Base-by-base conservation (phyloP, 2,113 vertebrate species). In the Bubalus kerabau region DNA sequence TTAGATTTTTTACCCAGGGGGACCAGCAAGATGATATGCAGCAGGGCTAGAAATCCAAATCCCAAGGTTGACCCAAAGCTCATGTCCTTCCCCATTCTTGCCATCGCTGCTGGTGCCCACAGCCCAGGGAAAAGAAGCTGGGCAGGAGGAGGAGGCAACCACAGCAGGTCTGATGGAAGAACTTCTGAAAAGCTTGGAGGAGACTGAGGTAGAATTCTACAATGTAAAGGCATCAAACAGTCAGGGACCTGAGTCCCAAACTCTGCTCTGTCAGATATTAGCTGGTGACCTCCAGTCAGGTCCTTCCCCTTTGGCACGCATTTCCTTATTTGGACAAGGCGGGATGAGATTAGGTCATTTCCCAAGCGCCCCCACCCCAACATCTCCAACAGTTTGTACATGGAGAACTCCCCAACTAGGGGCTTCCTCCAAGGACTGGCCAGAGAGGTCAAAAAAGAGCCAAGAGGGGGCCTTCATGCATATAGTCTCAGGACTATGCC, bases 341-440 rank as follows among this genome's bases (percentile, higher is more conserved):
- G 30, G 7, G 30, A 5, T 52, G 50, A 46, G 30, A 78, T 56
- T 36, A 48, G 17, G 12, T 54, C 46, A 17, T 36, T 83, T 36
- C n/a, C 67, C 57, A 81, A 32, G 26, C 2, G 0, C 3, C 36
- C 40, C 71, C 3, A 76, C 12, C 19, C 30, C 9, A 3, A 1
- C 36, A 13, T 46, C 52, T 76, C 7, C 15, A 23, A 21, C 10
- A 13, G 40, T 59, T 7, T 36, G 43, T n/a, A 5, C 19, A 0
- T 8, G 7, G 24, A 59, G 30, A 26, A 76, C 46, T 80, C 84
- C 23, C 32, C 3, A 2, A 17, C 23, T 1, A 13, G 13, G 14
- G 14, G 36, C 12, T 85, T 30, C 23, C n/a, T 93, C 28, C 19
- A 26, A 46, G 17, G 10, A 43, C 62, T 62, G 60, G 26, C 54